Conservation (phyloP, 2,113 vertebrate species). For the Gymnarchus niloticus region DNA sequence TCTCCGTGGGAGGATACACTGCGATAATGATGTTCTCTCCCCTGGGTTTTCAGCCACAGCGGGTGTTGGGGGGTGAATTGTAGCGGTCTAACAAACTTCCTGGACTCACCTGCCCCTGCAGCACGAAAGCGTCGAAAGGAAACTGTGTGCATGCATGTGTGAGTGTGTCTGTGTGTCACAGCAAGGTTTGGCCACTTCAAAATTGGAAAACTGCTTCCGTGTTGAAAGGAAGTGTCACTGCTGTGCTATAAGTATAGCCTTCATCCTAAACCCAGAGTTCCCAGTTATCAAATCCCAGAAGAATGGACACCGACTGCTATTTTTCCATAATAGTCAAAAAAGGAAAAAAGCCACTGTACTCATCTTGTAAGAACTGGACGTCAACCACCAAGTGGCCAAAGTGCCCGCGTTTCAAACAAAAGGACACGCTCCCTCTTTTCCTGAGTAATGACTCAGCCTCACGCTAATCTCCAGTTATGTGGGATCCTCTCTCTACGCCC, state of each 20-base stretch:
- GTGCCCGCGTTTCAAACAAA: background rate
- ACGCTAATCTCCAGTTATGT: background rate
- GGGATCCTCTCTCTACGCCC: background rate
- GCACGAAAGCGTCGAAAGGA: too few relatives aligned
- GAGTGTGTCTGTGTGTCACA: background rate
- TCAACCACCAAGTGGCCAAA: background rate
- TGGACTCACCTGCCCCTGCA: too few relatives aligned
- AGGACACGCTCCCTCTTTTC: background rate
- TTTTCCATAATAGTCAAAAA: constrained; percentile 9
- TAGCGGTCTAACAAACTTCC: background rate
- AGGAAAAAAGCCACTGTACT: background rate
- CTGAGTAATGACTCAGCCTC: background rate
- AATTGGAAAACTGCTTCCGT: background rate
- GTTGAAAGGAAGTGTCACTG: too few relatives aligned
- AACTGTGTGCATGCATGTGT: background rate
- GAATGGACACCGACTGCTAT: constrained; percentile 2
- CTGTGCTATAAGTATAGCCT: background rate
- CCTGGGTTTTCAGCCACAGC: too few relatives aligned
- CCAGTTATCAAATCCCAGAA: background rate
- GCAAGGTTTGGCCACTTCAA: too few relatives aligned
- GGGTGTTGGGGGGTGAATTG: background rate
- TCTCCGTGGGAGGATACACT: constrained; percentile 47
- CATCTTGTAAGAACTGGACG: background rate
- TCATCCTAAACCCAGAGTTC: background rate
- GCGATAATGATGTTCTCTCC: constrained; percentile 43